phyloP scores from a whole-genome alignment of 1,140 invertebrate genomes.

The Ptiloglossa arizonensis region DNA sequence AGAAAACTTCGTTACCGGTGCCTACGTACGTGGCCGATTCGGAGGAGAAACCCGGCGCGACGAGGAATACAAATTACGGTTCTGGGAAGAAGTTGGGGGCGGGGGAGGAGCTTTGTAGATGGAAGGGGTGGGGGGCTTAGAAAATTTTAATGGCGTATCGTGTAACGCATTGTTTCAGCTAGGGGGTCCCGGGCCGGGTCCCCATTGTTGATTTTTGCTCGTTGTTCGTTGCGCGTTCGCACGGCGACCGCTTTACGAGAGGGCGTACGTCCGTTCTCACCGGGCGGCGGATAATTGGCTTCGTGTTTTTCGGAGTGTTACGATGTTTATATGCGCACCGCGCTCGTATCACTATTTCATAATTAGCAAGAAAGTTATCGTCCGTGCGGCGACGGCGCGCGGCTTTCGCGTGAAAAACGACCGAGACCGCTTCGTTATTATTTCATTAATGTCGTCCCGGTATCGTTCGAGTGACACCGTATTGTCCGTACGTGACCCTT shows the following conservation, averaged over 20 bases:
- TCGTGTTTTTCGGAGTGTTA: constrained; percentile 69
- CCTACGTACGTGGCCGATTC: too few relatives aligned
- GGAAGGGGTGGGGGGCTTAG: neutral
- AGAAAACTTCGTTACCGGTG: too few relatives aligned
- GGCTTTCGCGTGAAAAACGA: constrained; percentile 58
- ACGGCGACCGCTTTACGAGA: constrained; percentile 60
- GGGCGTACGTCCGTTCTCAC: constrained; percentile 63
- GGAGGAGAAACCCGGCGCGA: too few relatives aligned
- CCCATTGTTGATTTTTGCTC: constrained; percentile 59
- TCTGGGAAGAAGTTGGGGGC: too few relatives aligned
- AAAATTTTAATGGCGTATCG: neutral
- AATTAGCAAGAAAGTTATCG: constrained; percentile 72
- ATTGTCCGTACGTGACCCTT: constrained; percentile 30
- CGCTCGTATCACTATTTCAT: constrained; percentile 71
- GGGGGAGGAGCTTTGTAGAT: too few relatives aligned
- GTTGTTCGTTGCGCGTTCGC: constrained; percentile 48
- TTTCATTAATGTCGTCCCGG: constrained; percentile 55
- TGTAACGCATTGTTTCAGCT: constrained; percentile 46
- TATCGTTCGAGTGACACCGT: constrained; percentile 29
- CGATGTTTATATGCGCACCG: constrained; percentile 67
- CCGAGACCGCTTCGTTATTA: constrained; percentile 55
- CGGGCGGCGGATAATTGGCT: constrained; percentile 65
- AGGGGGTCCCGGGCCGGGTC: neutral
- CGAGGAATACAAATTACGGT: neutral
- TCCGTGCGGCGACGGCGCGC: constrained; percentile 36